Percentiles rank a stretch among this genome's conserved stretches.
These are phyloP conservation scores for Pelagia noctiluca DNA, from an alignment of 30 jellyfish, hydroid and myxozoan species.

Conservation along the genomic window DNA sequence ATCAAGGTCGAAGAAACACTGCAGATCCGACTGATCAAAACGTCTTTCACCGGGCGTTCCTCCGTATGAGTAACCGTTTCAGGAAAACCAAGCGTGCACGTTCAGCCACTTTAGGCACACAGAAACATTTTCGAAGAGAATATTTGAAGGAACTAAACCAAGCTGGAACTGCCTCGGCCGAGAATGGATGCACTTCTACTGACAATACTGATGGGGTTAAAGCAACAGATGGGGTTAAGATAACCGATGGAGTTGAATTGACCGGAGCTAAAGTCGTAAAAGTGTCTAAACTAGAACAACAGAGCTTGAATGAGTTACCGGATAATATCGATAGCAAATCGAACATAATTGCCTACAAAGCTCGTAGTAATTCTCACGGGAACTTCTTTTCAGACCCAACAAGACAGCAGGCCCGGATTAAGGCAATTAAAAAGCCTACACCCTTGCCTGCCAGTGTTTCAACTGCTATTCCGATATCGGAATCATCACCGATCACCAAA, in stretches of 20 bases:
- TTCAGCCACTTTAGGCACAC: constrained; percentile 45
- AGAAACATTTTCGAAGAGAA: constrained; percentile 19
- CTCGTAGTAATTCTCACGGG: constrained; percentile 54
- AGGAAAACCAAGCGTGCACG: constrained; percentile 59
- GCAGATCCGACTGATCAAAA: constrained; percentile 53
- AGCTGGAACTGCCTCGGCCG: constrained; percentile 21
- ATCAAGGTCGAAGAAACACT: constrained; percentile 64
- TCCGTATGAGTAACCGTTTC: constrained; percentile 87
- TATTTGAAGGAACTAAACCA: constrained; percentile 3
- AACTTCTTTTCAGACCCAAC: constrained; percentile 32
- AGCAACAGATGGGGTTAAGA: no score
- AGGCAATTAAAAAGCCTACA: background rate
- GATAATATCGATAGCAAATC: constrained; percentile 13
- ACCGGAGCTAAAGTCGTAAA: no score
- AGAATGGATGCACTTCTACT: constrained; percentile 35
- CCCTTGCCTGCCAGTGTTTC: constrained; percentile 12
- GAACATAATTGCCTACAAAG: constrained; percentile 1
- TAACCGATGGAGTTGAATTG: no score
- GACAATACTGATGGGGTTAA: background rate
- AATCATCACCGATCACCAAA: no score
- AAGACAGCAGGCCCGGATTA: constrained; percentile 21
- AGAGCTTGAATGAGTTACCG: background rate
- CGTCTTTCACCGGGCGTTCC: constrained; percentile 77
- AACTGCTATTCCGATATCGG: background rate
- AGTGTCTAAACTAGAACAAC: background rate